Evolutionary conservation across 2,113 vertebrate genomes (phyloP), one percentile per base, ranked within the genome.

Genomic region (Hippocampus comes): DNA sequence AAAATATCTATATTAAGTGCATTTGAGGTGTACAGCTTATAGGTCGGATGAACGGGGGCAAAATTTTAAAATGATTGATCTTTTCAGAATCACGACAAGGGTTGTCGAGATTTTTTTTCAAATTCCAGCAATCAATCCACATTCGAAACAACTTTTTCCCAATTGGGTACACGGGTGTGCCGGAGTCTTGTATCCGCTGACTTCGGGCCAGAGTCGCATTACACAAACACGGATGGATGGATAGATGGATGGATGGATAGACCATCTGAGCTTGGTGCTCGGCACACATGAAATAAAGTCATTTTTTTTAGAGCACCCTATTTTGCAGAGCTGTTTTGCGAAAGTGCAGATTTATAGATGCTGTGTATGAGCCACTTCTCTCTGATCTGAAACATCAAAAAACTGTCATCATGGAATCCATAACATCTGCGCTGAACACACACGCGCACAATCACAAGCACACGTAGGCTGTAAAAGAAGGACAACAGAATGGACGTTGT

Each of bases 401-500:
- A 61, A 66, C 66, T 46, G 9, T 53, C 20, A 65, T 75, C 67
- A 64, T 75, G 30, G 57, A 77, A 76, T 71, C 60, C 57, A 38
- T 64, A 74, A 66, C 64, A 71, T 77, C 78, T 70, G 67, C 70
- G 63, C 41, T 42, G 42, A 30, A 25, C 34, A 17, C 41, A 25
- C 12, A 51, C 42, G 30, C 48, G 27, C 63, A 27, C 51, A 14
- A 15, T 15, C 14, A 20, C 14, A 51, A 20, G n/a, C 42, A 20
- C 38, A n/a, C 34, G 5, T 2, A 46, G 12, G 55, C 21, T 68
- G 30, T 63, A 78, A 72, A 75, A 57, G 46, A 66, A 66, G 49
- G 53, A 71, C 53, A 63, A 66, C 55, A 71, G 70, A 83, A 78
- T 73, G 53, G 76, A 82, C 70, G 61, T 27, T 38, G 76, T 70